Conservation (phyloP, 2,888 invertebrate species). For the Drosophila mimica region DNA sequence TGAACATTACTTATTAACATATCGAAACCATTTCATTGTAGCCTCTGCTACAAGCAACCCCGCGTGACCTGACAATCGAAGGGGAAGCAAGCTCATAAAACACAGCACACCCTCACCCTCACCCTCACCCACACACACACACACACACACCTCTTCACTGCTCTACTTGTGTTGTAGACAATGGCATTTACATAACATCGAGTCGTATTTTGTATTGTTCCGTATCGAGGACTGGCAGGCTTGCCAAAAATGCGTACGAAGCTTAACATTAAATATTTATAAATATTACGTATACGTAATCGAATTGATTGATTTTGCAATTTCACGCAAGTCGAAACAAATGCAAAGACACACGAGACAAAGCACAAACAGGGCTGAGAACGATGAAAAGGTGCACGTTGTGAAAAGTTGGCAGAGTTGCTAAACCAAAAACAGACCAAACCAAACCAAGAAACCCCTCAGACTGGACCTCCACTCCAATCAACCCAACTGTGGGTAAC, state of each 20-base stretch:
- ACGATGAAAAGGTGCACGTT: constrained; percentile 24
- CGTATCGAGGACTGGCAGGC: constrained; percentile 11
- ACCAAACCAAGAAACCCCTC: background rate
- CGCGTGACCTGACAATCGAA: background rate
- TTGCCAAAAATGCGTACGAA: constrained; percentile 59
- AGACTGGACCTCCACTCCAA: constrained; percentile 14
- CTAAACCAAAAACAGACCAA: background rate
- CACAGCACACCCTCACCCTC: constrained; percentile 24
- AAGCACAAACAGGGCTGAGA: background rate
- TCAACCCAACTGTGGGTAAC: constrained; percentile 39
- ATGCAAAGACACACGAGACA: constrained; percentile 29
- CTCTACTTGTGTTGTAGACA: constrained; percentile 39
- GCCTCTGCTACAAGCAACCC: background rate
- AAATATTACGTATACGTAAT: constrained; percentile 80
- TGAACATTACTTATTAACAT: constrained; percentile 69
- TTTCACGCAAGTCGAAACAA: constrained; percentile 74
- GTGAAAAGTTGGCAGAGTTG: constrained; percentile 10
- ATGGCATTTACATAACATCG: constrained; percentile 65
- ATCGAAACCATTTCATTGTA: constrained; percentile 51
- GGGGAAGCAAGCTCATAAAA: constrained; percentile 40
- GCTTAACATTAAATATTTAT: constrained; percentile 81
- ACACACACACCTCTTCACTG: background rate
- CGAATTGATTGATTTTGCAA: constrained; percentile 82
- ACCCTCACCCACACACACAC: constrained; percentile 10
- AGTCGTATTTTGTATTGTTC: constrained; percentile 22